phyloP scores from a whole-genome alignment of 1,140 invertebrate genomes.

The Halyomorpha halys region DNA sequence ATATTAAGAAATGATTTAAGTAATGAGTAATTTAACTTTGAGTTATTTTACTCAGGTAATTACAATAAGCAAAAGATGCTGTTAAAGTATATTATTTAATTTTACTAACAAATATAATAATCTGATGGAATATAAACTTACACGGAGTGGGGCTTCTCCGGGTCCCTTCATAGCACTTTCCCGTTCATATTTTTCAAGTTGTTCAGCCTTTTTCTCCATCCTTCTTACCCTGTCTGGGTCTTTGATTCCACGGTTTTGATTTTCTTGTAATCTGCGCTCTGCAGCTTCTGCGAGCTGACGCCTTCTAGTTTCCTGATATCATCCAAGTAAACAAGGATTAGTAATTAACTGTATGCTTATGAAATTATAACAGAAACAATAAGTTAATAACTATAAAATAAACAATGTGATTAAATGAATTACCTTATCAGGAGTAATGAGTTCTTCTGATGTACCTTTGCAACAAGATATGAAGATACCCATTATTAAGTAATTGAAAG shows the following conservation, averaged over 20 bases:
- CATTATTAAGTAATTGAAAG: neutral
- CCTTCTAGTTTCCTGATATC: conserved; percentile 43
- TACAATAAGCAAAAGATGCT: no score
- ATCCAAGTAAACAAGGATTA: neutral
- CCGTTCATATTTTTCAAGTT: conserved; percentile 37
- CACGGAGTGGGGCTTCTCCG: neutral
- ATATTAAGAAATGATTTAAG: no score
- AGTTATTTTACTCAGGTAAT: no score
- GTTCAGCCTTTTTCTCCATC: conserved; percentile 41
- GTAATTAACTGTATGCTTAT: no score
- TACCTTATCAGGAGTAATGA: conserved; percentile 1
- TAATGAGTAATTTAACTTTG: no score
- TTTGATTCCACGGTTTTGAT: conserved; percentile 46
- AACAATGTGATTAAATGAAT: neutral
- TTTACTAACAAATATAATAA: neutral
- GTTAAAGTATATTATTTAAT: no score
- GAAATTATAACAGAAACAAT: no score
- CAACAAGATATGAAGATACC: conserved; percentile 9
- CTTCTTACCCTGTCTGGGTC: conserved; percentile 43
- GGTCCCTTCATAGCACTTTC: conserved; percentile 9
- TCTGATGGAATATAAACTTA: neutral
- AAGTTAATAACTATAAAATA: no score
- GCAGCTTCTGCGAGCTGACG: conserved; percentile 48
- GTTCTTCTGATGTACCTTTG: conserved; percentile 10
- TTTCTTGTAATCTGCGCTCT: conserved; percentile 41